phyloP scores from a whole-genome alignment of 2,888 invertebrate species.

The Andrena trimmerana region DNA sequence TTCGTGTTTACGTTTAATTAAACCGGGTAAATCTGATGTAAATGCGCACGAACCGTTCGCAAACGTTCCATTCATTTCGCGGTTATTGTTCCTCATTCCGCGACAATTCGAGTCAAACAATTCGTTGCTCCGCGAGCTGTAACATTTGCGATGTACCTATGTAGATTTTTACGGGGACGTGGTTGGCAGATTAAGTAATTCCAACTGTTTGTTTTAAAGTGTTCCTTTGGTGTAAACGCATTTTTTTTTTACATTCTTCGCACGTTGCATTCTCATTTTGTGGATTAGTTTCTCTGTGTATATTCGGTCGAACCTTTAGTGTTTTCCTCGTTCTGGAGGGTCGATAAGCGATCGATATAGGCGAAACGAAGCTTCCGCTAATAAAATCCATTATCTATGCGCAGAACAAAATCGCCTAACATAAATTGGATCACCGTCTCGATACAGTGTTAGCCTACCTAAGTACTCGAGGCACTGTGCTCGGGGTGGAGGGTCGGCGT shows the following conservation, averaged over 20 bases:
- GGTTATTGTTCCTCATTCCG: background rate
- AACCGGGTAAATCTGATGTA: conserved; percentile 21
- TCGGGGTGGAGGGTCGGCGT: conserved; percentile 63
- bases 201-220: no score
- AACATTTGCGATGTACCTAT: background rate
- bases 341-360: conserved; percentile 52
- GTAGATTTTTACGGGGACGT: background rate
- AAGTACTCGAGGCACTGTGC: conserved; percentile 70
- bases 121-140: background rate
- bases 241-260: no score
- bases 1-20: conserved; percentile 30
- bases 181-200: no score
- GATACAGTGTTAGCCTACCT: conserved; percentile 33
- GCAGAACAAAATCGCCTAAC: conserved; percentile 44
- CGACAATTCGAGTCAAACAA: background rate
- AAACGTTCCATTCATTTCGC: background rate
- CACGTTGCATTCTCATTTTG: background rate
- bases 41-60: background rate
- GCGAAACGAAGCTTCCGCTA: conserved; percentile 51
- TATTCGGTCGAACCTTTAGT: background rate
- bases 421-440: conserved; percentile 53
- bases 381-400: conserved; percentile 58
- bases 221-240: no score
- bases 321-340: background rate
- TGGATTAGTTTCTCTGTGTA: conserved; percentile 15